These are phyloP conservation scores for Montipora cactus DNA, from an alignment of 64 coral and sea anemone genomes.

Conservation along the genomic window DNA sequence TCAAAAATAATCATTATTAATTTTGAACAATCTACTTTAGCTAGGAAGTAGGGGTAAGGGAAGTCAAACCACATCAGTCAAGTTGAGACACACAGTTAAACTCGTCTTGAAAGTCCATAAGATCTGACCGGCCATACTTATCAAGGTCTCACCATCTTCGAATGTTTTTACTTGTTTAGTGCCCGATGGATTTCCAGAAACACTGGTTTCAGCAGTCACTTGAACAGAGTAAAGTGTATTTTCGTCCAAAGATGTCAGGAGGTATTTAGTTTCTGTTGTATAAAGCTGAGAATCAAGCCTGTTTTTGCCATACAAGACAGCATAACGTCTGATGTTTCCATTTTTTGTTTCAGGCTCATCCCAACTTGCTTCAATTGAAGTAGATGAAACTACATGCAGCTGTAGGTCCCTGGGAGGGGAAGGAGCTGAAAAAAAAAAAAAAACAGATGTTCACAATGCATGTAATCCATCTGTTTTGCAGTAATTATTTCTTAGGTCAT, in stretches of 20 bases:
- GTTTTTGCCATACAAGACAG: conserved; percentile 10
- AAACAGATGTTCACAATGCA: too few relatives aligned
- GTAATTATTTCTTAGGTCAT: too few relatives aligned
- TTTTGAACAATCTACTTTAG: too few relatives aligned
- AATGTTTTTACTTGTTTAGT: too few relatives aligned
- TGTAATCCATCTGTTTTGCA: too few relatives aligned
- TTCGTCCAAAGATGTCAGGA: conserved; percentile 27
- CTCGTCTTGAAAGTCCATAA: too few relatives aligned
- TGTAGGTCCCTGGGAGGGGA: conserved; percentile 4
- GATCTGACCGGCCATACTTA: too few relatives aligned
- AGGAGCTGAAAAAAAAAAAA: conserved; percentile 17
- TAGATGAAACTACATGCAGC: not conserved
- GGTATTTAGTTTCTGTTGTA: not conserved
- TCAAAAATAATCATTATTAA: too few relatives aligned
- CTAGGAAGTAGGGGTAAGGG: too few relatives aligned
- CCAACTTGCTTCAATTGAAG: conserved; percentile 9
- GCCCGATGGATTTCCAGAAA: not conserved
- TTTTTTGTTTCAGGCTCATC: not conserved
- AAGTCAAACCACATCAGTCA: too few relatives aligned
- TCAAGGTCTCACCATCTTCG: too few relatives aligned
- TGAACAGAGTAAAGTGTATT: conserved; percentile 32
- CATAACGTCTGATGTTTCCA: conserved; percentile 36
- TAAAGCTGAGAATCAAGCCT: not conserved
- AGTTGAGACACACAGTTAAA: too few relatives aligned
- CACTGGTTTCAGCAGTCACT: conserved; percentile 24